Evolutionary conservation across 2,113 vertebrate genomes (phyloP), one percentile per base, ranked within the genome.

Genomic region (Saguinus midas): DNA sequence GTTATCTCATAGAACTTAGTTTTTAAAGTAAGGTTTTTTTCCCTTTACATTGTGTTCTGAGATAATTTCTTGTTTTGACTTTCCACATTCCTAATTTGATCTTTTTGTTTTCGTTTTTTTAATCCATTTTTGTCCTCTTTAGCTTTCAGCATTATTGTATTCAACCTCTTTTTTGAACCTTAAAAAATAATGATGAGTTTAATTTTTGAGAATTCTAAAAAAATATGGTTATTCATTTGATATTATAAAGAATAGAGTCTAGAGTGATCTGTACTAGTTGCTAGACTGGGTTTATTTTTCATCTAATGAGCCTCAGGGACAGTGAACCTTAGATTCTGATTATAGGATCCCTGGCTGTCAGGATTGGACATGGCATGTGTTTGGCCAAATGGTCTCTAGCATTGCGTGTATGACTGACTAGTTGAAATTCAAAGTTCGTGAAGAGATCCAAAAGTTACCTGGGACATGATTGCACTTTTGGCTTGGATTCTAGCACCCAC

Each of bases 171-270:
- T 78, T 81, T 18, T 73, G 45, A 83, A 5, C 1, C 55, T 93
- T 86, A 78, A 80, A 81, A 81, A 96, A 76, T n/a, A 92, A 92
- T 93, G 57, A 57, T 68, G 3, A 48, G 11, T 61, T 87, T 92
- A 94, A 48, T 90, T 96, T 96, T 92, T 80, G 32, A 92, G 37
- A 64, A 70, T 48, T 93, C 32, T 45, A 81, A 82, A 70, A 61
- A 87, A 92, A 27, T 5, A 21, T 27, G 20, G 29, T 81, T 85
- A 48, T 35, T 94, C 20, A 48, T 50, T 64, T 88, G 8, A 21
- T 52, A 78, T 76, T 50, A 10, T 40, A 79, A 92, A 83, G 14
- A 66, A 70, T 35, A n/a, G 11, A 79, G 40, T 75, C 40, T 92
- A 27, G 5, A 9, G 43, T 58, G 35, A 64, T 89, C 32, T 80